Conservation (phyloP, 2,797 vertebrate species). For the Denticeps clupeoides region DNA sequence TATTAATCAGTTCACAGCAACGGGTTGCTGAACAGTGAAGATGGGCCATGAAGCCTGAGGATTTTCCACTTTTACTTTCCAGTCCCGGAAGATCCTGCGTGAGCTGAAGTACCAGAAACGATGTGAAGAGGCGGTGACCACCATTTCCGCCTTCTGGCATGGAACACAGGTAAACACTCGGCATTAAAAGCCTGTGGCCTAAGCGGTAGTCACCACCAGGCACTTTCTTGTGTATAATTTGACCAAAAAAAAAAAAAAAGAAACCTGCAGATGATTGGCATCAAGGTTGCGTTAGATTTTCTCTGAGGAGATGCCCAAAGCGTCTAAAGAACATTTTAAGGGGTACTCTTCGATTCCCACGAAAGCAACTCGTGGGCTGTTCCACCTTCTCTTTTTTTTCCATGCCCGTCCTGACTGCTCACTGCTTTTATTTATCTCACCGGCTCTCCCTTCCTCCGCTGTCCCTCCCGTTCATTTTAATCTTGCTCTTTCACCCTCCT, state of each 20-base stretch:
- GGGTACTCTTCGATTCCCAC: no score
- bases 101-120: slow-evolving; percentile 88
- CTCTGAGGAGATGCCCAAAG: no score
- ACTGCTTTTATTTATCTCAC: slow-evolving; percentile 26
- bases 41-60: no score
- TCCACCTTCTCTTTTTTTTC: slow-evolving; percentile 17
- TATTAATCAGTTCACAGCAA: no score
- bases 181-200: no score
- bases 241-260: background rate
- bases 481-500: slow-evolving; percentile 22
- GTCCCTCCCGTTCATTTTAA: slow-evolving; percentile 23
- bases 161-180: slow-evolving; percentile 91
- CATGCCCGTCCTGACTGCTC: slow-evolving; percentile 36
- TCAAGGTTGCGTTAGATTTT: no score
- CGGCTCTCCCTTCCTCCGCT: slow-evolving; percentile 14
- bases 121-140: slow-evolving; percentile 81
- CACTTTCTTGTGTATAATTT: no score
- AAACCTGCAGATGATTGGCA: no score
- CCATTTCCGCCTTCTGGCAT: slow-evolving; percentile 86
- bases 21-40: no score
- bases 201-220: no score
- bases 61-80: slow-evolving; percentile 19
- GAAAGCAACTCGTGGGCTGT: background rate
- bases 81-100: slow-evolving; percentile 84
- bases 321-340: no score